Evolutionary conservation across 2,888 invertebrate genomes (phyloP).

Genomic region (Phengaris alcon): DNA sequence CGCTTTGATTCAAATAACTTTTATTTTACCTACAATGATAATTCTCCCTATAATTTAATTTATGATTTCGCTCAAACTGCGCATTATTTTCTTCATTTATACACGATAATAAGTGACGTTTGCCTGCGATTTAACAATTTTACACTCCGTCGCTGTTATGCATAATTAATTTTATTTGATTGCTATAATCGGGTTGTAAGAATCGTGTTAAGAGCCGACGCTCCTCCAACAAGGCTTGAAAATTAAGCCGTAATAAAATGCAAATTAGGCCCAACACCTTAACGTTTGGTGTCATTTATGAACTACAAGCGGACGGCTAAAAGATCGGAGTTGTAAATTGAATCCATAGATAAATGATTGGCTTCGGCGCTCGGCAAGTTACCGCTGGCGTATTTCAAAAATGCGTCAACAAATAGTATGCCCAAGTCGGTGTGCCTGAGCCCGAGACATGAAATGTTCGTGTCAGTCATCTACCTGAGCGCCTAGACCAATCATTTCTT

Average conservation of each 20-base stretch:
- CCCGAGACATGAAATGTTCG: no score
- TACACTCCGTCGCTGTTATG: not conserved
- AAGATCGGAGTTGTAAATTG: not conserved
- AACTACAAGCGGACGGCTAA: constrained; percentile 36
- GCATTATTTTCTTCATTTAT: not conserved
- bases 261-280: constrained; percentile 60
- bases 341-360: no score
- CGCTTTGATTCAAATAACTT: no score
- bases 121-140: constrained; percentile 10
- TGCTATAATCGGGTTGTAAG: constrained; percentile 38
- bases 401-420: no score
- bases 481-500: no score
- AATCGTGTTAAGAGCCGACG: constrained; percentile 50
- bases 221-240: constrained; percentile 46
- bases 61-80: not conserved
- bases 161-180: constrained; percentile 14
- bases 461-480: no score
- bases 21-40: no score
- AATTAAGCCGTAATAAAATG: constrained; percentile 67
- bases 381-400: no score
- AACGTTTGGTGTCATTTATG: constrained; percentile 39
- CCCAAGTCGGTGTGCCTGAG: no score
- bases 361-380: no score
- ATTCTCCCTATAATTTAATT: no score
- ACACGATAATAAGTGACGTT: not conserved